Evolutionary conservation across 2,888 invertebrate genomes (phyloP).

Genomic region (Parnassius glacialis): DNA sequence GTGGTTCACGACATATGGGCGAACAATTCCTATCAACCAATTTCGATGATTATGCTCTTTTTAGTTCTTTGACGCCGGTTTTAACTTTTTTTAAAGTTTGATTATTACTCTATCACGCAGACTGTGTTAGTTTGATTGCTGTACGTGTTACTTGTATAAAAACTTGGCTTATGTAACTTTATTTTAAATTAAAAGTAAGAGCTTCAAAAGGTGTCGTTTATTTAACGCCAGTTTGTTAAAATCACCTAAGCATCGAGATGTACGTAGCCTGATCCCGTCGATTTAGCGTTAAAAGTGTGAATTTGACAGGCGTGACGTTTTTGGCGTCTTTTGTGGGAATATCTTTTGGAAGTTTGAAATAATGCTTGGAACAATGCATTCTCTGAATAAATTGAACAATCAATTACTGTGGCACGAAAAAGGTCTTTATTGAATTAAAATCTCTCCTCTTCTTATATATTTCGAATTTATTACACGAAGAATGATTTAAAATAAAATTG

Average conservation of each 20-base stretch:
- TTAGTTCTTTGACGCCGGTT: no score
- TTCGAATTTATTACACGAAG: background rate
- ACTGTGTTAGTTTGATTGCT: background rate
- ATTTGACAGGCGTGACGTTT: slow-evolving; percentile 71
- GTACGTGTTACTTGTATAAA: background rate
- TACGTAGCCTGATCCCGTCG: slow-evolving; percentile 36
- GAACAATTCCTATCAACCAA: no score
- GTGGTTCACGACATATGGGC: no score
- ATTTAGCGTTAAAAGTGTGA: slow-evolving; percentile 62
- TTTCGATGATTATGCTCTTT: no score
- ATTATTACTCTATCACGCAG: no score
- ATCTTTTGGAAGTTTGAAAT: slow-evolving; percentile 64
- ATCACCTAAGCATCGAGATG: background rate
- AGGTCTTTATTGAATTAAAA: background rate
- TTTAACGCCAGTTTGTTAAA: background rate
- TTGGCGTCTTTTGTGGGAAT: slow-evolving; percentile 61
- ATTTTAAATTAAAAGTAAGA: no score
- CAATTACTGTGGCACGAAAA: no score
- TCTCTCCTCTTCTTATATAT: background rate
- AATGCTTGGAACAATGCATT: slow-evolving; percentile 67
- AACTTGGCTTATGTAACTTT: background rate
- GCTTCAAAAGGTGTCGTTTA: no score
- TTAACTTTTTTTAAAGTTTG: no score
- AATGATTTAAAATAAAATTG: slow-evolving; percentile 24
- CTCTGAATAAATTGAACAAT: slow-evolving; percentile 28